Conservation (phyloP, 1,140 invertebrate genomes). For the Trichonephila inaurata region DNA sequence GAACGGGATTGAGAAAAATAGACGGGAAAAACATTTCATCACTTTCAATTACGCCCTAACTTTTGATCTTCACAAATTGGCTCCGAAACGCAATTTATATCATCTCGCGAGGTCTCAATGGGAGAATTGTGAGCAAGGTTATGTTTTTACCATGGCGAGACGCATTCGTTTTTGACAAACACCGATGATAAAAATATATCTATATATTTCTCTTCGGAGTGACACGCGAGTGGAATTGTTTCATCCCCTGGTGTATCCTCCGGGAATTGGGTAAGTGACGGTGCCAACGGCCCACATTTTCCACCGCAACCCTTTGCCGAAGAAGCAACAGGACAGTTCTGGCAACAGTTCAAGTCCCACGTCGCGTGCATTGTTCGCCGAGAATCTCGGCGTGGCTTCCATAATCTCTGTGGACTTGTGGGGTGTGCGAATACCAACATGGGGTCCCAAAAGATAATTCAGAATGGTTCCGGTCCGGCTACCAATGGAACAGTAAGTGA, state of each 20-base stretch:
- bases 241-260: background rate
- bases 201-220: background rate
- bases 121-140: background rate
- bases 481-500: background rate
- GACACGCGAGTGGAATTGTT: constrained; percentile 11
- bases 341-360: background rate
- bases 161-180: too few relatives aligned
- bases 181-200: background rate
- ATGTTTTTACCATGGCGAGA: background rate
- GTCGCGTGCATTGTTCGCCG: background rate
- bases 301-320: background rate
- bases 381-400: background rate
- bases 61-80: background rate
- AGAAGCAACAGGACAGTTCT: constrained; percentile 6
- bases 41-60: background rate
- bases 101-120: background rate
- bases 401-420: background rate
- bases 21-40: too few relatives aligned
- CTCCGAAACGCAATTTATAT: background rate
- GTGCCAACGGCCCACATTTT: constrained; percentile 32
- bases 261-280: background rate
- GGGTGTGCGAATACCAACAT: background rate
- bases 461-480: background rate
- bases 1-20: too few relatives aligned
- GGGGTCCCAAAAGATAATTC: background rate